phyloP scores from a whole-genome alignment of 2,113 vertebrate species.

The Eulemur rufifrons region DNA sequence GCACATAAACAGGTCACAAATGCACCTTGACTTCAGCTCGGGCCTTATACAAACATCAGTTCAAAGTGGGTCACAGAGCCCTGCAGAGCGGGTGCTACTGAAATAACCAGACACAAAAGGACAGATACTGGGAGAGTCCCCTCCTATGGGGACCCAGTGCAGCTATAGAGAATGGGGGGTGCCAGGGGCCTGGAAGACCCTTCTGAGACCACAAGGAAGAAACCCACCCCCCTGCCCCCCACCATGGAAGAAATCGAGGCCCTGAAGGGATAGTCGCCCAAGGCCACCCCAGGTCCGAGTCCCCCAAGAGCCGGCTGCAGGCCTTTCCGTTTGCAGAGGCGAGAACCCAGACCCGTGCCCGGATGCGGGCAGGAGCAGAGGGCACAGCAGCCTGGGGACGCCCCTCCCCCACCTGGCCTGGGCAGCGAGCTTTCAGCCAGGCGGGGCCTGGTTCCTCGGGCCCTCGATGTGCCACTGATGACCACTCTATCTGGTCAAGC shows the following conservation, averaged over 20 bases:
- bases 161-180: not conserved
- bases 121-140: no score
- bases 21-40: not conserved
- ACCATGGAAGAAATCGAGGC: not conserved
- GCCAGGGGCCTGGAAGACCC: not conserved
- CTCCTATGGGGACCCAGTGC: no score
- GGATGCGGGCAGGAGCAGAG: not conserved
- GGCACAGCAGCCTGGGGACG: not conserved
- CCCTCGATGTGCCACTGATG: constrained; percentile 22
- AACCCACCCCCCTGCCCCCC: no score
- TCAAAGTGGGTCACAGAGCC: fast-evolving
- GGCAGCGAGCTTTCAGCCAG: not conserved
- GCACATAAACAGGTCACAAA: not conserved
- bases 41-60: not conserved
- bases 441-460: not conserved
- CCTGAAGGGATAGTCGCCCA: not conserved
- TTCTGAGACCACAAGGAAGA: not conserved
- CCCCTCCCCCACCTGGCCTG: not conserved
- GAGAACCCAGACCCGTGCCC: not conserved
- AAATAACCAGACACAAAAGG: not conserved
- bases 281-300: no score
- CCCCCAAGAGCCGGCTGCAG: not conserved
- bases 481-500: constrained; percentile 56
- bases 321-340: not conserved
- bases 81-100: not conserved